phyloP scores from a whole-genome alignment of 2,888 invertebrate species.

The Auanema freiburgensis region DNA sequence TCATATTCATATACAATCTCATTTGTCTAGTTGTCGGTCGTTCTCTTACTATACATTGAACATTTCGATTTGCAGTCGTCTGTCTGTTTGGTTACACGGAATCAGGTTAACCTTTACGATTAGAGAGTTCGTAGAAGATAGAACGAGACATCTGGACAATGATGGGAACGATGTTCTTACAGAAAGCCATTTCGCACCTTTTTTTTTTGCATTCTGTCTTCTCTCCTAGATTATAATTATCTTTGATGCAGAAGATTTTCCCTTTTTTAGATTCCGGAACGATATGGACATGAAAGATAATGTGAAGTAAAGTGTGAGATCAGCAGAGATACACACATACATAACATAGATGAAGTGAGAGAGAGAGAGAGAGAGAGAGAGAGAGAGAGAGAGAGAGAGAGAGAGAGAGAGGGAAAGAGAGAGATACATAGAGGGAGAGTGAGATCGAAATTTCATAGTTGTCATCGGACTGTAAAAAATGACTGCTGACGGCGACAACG shows the following conservation, averaged over 20 bases:
- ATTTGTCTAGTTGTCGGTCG: no score
- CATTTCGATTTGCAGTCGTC: no score
- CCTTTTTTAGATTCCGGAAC: no score
- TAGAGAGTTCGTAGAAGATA: no score
- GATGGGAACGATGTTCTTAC: no score
- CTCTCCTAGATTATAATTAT: no score
- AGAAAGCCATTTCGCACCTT: no score
- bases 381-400: not conserved
- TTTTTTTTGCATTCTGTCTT: no score
- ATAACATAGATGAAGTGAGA: not conserved
- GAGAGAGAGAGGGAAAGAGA: not conserved
- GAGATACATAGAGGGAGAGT: not conserved
- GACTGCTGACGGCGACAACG: conserved; percentile 1
- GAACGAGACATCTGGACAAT: no score
- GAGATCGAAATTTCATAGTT: not conserved
- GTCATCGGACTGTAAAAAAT: conserved; percentile 4
- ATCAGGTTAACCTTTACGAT: not conserved
- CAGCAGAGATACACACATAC: not conserved
- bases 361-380: conserved; percentile 1
- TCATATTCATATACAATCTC: no score
- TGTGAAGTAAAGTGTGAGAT: not conserved
- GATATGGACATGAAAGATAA: not conserved
- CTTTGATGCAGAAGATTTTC: no score
- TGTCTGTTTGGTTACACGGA: not conserved
- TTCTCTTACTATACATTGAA: no score